Evolutionary conservation across 2,797 vertebrate genomes (phyloP).

Genomic region (Lacerta agilis): DNA sequence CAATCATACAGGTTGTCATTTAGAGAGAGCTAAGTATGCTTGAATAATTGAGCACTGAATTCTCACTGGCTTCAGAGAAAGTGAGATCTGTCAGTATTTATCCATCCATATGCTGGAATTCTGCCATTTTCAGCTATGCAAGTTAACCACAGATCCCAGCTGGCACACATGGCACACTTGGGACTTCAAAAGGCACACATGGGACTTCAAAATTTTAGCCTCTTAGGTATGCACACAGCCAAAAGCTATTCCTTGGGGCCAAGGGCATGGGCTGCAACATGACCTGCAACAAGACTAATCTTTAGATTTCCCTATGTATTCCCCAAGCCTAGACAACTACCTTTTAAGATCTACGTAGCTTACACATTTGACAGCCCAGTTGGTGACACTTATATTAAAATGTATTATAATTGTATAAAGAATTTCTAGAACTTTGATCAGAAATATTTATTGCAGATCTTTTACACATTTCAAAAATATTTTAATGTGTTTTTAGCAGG

Average conservation of each 20-base stretch:
- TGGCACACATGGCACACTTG: not conserved
- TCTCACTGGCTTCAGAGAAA: not conserved
- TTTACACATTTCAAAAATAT: not conserved
- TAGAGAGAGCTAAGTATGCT: not conserved
- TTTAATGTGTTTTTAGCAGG: constrained; percentile 72
- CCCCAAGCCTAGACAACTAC: too few species aligned
- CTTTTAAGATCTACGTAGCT: not conserved
- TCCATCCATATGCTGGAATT: not conserved
- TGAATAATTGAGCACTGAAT: not conserved
- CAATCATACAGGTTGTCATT: not conserved
- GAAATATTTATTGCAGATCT: not conserved
- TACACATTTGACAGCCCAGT: not conserved
- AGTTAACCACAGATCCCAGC: not conserved
- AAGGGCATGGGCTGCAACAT: too few species aligned
- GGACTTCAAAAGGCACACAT: not conserved
- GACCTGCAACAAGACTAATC: too few species aligned
- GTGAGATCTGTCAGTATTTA: not conserved
- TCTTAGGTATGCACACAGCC: too few species aligned
- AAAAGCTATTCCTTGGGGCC: too few species aligned
- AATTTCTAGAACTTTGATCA: not conserved
- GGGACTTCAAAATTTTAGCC: not conserved
- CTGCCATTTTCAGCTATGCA: not conserved
- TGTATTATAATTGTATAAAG: not conserved
- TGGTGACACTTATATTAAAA: not conserved
- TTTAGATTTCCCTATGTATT: too few species aligned